Evolutionary conservation across 2,797 vertebrate genomes (phyloP).

Genomic region (Halcyon leucocephala): DNA sequence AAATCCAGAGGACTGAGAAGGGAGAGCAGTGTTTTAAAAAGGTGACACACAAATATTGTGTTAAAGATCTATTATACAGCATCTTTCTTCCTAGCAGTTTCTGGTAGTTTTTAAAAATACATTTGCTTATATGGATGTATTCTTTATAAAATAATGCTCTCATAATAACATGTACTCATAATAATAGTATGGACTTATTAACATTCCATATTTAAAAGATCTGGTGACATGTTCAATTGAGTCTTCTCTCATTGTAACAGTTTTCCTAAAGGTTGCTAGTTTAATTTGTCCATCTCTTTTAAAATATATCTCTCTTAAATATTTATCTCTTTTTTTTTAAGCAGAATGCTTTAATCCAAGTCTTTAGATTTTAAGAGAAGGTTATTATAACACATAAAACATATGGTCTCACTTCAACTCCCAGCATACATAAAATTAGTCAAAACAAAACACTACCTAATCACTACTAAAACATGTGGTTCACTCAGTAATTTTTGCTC

Average conservation of each 20-base stretch:
- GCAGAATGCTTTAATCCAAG: background rate
- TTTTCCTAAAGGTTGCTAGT: background rate
- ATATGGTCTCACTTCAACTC: conserved; percentile 19
- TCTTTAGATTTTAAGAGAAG: conserved; percentile 14
- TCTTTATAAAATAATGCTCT: background rate
- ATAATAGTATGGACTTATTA: background rate
- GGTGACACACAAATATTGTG: background rate
- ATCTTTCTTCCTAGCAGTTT: background rate
- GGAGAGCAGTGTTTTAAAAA: background rate
- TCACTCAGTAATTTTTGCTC: conserved; percentile 56
- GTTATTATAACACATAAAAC: conserved; percentile 52
- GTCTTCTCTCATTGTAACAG: background rate
- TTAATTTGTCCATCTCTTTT: conserved; percentile 37
- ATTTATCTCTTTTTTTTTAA: conserved; percentile 15
- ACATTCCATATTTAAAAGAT: conserved; percentile 6
- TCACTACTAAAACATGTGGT: conserved; percentile 28
- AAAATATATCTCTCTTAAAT: conserved; percentile 34
- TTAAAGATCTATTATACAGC: background rate
- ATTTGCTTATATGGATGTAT: background rate
- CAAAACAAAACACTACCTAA: conserved; percentile 20
- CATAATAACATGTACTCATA: background rate
- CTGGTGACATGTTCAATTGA: background rate
- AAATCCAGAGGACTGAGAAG: background rate
- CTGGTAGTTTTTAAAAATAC: background rate
- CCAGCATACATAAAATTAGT: conserved; percentile 14